Base-by-base conservation (phyloP, 2,888 invertebrate species). In the Blera fallax region DNA sequence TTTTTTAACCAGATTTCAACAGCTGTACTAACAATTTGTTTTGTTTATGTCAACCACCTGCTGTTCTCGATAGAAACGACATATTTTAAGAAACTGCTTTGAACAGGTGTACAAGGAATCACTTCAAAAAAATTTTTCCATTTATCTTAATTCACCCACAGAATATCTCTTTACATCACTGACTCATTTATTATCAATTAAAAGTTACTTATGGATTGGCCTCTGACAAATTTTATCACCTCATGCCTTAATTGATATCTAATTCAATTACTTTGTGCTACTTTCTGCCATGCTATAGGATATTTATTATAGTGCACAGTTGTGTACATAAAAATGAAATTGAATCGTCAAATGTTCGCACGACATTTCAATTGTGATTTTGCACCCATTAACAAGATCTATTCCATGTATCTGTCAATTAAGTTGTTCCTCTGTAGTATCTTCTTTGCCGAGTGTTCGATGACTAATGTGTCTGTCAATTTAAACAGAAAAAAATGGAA, bases 261-360 rank as follows among this genome's bases (percentile, higher is more conserved):
- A 78, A 70, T 70, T 37, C 48, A 67, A 69, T 78, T 70, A 60
- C 50, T 50, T 52, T 16, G 60, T 50, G 10, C 52, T 43, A 29
- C 14, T 52, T 54, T 29, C 52, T 32, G 29, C 10, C 11, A 37
- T 3, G 34, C 50, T 32, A 21, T 50, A n/a, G 16, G 11, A 32
- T 32, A 7, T 29, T 45, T 32, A 24, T 60, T 60, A 14, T 3
- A n/a, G 7, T 24, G 1, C 8, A 14, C 24, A 52, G 27, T 24
- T 16, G 11, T 29, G 11, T 43, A 29, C 6, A 40, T 18, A 43
- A 16, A 58, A 62, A n/a, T 18, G n/a, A 27, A 56, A 56, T 45
- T 56, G 14, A 70, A 32, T 43, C 43, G 32, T 43, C 56, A 56
- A 69, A 43, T 54, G 73, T 43, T 74, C 62, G 21, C 60, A 62